Percentiles rank a stretch among this genome's conserved stretches.
These are phyloP conservation scores for Guaruba guarouba DNA, from an alignment of 2,113 vertebrate genomes.

Conservation along the genomic window DNA sequence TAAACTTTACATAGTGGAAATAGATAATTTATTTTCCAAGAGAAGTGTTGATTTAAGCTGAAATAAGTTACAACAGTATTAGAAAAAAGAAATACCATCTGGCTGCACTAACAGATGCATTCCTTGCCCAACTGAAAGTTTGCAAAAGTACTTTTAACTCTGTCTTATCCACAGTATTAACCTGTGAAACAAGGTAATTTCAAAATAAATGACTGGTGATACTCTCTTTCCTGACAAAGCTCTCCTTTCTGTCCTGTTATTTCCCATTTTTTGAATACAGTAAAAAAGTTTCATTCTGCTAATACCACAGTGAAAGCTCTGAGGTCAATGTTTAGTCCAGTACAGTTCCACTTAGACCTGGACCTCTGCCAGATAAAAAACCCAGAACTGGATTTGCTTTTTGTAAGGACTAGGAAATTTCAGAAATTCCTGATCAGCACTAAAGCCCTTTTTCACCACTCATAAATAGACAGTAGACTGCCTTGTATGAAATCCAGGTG, in stretches of 20 bases:
- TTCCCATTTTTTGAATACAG: not conserved
- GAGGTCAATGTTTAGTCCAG: not conserved
- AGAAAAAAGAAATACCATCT: not conserved
- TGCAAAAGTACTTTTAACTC: not conserved
- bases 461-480: not conserved
- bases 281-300: not conserved
- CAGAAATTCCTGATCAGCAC: not conserved
- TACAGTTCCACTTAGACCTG: not conserved
- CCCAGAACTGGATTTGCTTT: not conserved
- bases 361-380: not conserved
- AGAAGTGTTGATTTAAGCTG: slow-evolving; percentile 43
- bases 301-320: not conserved
- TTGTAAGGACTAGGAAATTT: not conserved
- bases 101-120: not conserved
- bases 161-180: not conserved
- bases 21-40: slow-evolving; percentile 8
- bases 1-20: slow-evolving; percentile 18
- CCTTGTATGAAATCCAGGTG: not conserved
- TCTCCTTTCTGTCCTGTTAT: not conserved
- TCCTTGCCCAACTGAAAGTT: not conserved
- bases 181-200: not conserved
- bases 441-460: accelerated
- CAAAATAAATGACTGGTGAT: not conserved
- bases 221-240: not conserved
- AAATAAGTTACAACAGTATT: not conserved